These are phyloP conservation scores for Sphenodon punctatus DNA, from an alignment of 2,797 vertebrate species.

Conservation along the genomic window DNA sequence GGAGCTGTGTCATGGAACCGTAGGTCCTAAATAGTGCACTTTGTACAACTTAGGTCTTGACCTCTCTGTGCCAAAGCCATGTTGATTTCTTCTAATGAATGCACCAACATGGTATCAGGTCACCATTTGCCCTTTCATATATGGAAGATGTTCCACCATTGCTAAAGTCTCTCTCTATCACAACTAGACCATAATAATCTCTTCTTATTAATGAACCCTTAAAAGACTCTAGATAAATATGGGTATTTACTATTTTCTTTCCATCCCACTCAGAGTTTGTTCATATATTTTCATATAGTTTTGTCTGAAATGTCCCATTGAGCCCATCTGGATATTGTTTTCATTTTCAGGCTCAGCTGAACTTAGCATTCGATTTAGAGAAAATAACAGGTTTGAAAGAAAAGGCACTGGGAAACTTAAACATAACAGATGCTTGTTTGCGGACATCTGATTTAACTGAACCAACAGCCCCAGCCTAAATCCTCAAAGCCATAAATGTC, in stretches of 20 bases:
- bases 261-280: neutral
- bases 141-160: neutral
- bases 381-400: conserved; percentile 68
- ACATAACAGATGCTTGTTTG: conserved; percentile 63
- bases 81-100: neutral
- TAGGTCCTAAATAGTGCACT: too few relatives aligned
- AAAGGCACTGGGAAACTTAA: conserved; percentile 56
- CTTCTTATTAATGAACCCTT: neutral
- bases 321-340: conserved; percentile 53
- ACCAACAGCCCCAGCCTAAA: conserved; percentile 50
- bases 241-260: neutral
- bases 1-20: too few relatives aligned
- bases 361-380: conserved; percentile 65
- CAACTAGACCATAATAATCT: neutral
- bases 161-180: neutral
- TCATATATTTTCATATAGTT: conserved; percentile 12
- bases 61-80: neutral
- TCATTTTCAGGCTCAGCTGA: conserved; percentile 61
- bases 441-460: conserved; percentile 58
- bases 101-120: neutral
- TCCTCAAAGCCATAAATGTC: conserved; percentile 56
- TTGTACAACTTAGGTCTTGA: too few relatives aligned
- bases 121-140: neutral
- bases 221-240: conserved; percentile 22
- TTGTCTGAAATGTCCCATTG: conserved; percentile 42